Base-by-base conservation (phyloP, 1,140 invertebrate genomes). In the Dolichoris vasculosae region DNA sequence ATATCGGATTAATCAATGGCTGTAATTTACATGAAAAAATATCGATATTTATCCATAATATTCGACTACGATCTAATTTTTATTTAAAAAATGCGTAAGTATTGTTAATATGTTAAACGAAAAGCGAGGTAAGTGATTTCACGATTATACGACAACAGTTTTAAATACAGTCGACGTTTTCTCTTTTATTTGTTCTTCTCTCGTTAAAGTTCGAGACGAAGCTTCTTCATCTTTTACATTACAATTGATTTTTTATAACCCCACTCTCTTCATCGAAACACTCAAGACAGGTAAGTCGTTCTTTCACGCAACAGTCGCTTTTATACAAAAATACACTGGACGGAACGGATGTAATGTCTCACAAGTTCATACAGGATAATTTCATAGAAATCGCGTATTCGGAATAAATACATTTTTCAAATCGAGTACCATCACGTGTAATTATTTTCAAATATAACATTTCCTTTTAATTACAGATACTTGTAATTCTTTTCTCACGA, bases 321-420 rank as follows among this genome's bases (percentile, higher is more conserved):
- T 86, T 87, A 90, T 92, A 92, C 71, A 92, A 92, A 92, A 91
- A 92, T 91, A 92, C 88, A 88, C 88, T 91, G 91, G 91, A 92
- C 91, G 91, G 91, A 92, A 88, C 87, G 69, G 82, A 90, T 86
- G 80, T 75, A 75, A 80, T 81, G 76, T 64, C 11, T 81, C 23
- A 32, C 63, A 77, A 51, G 30, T 83, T n/a, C 63, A 75, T 13
- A 40, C 38, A 59, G 69, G 81, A 63, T 75, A 38, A 83, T 26
- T 30, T 75, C n/a, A 38, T n/a, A 55, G 48, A 59, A 43, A n/a
- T 38, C 11, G 32, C 9, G 43, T 51, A 51, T 30, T 73, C 23
- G 23, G n/a, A 82, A 82, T 38, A 38, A 48, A 26, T 78, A 73
- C 20, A 40, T 63, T 35, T 79, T 40, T 79, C 15, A 51, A 51